Percentiles rank a stretch among this genome's conserved stretches.
These are phyloP conservation scores for Myoxocephalus aenaeus DNA, from an alignment of 2,797 vertebrate species.

Conservation along the genomic window DNA sequence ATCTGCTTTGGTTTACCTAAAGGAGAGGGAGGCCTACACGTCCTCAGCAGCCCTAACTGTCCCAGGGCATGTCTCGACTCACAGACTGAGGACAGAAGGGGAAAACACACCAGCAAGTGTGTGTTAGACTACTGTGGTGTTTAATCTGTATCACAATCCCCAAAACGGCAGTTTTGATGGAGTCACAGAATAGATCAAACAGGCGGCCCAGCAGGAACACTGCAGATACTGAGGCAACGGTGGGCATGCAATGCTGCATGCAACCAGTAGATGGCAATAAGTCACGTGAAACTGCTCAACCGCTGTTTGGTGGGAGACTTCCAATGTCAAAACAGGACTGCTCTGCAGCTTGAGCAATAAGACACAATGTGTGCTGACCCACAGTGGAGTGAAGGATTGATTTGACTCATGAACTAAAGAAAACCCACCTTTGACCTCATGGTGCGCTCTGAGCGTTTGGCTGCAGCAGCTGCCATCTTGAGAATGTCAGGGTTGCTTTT, in stretches of 20 bases:
- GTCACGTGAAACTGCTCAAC: slow-evolving; percentile 10
- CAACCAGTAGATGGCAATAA: slow-evolving; percentile 75
- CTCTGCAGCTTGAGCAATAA: not conserved
- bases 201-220: slow-evolving; percentile 15
- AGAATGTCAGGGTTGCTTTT: slow-evolving; percentile 90
- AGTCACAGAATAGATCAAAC: slow-evolving; percentile 28
- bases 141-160: slow-evolving; percentile 52
- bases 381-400: not conserved
- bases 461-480: slow-evolving; percentile 88
- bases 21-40: slow-evolving; percentile 74
- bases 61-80: slow-evolving; percentile 86
- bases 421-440: slow-evolving; percentile 87
- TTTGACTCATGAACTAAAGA: not conserved
- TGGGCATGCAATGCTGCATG: slow-evolving; percentile 27
- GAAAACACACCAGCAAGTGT: slow-evolving; percentile 74
- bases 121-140: slow-evolving; percentile 70
- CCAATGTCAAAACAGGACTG: not conserved
- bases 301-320: slow-evolving; percentile 6
- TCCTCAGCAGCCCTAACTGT: slow-evolving; percentile 85
- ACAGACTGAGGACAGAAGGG: slow-evolving; percentile 85
- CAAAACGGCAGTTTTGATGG: slow-evolving; percentile 36
- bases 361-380: slow-evolving; percentile 6
- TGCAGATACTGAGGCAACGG: slow-evolving; percentile 2
- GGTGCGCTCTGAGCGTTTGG: slow-evolving; percentile 87
- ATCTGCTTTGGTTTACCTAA: slow-evolving; percentile 81